A percentile compares a stretch with the other conserved stretches of the same genome.
Conservation (phyloP, 1,140 invertebrate genomes). For the Neodiprion fabricii region DNA sequence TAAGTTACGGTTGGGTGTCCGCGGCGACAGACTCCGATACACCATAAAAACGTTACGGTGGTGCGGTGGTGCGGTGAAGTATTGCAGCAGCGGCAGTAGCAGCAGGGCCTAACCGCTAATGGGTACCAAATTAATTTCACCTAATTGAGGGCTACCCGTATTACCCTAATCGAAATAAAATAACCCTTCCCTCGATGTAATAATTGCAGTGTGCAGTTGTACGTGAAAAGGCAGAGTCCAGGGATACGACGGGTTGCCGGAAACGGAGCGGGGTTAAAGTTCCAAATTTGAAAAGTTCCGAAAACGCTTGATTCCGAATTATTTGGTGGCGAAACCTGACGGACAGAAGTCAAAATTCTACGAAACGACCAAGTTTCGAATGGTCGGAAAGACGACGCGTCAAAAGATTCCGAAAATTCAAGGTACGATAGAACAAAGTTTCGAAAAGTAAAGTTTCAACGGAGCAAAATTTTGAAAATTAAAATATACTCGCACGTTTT, state of each 20-base stretch:
- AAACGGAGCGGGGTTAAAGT: not conserved
- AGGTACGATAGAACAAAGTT: no score
- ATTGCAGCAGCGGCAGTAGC: conserved; percentile 41
- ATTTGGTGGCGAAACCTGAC: no score
- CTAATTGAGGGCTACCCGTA: conserved; percentile 55
- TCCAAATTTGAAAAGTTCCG: no score
- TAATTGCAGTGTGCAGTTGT: conserved; percentile 40
- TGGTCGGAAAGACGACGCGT: no score
- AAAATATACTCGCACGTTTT: no score
- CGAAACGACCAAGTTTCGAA: no score
- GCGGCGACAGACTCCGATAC: not conserved
- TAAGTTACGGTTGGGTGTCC: not conserved
- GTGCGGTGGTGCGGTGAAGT: conserved; percentile 41
- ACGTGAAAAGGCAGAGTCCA: no score
- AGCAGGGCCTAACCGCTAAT: conserved; percentile 46
- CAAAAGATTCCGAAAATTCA: no score
- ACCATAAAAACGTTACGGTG: conserved; percentile 29
- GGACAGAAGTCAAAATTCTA: no score
- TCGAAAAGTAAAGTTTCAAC: no score
- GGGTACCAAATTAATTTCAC: conserved; percentile 58
- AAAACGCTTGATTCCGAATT: no score
- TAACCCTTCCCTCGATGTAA: conserved; percentile 44
- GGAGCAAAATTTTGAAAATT: no score
- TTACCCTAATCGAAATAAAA: conserved; percentile 61
- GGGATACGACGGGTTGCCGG: not conserved